Evolutionary conservation across 2,797 vertebrate species (phyloP), one percentile per base, ranked within the genome.

Genomic region (Periparus ater): DNA sequence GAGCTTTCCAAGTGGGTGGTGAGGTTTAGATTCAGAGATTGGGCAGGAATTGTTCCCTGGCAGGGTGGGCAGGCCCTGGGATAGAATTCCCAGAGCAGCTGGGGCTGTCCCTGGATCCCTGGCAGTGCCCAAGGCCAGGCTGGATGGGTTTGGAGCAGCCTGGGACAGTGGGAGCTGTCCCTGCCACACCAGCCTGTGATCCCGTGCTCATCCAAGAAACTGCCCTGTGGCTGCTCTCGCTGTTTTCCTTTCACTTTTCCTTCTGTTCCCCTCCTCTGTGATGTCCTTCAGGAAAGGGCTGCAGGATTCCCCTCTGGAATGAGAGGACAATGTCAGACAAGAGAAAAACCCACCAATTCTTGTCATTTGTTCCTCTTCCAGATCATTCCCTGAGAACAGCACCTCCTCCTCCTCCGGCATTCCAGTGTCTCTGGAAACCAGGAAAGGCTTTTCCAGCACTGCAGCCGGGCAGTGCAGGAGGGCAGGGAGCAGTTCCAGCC

Each of bases 1-100:
- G 91, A 85, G 96, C 75, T 92, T 93, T 55, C 57, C 75, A 68
- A 45, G 70, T 38, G 91, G 88, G 81, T 29, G 66, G 48, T 81
- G 95, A 44, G 26, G n/a, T 61, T 45, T 44, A 10, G 79, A 14
- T 53, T 62, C 11, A 21, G 48, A 26, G 22, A 53, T 2, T 26
- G 78, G 66, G 65, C 0, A 42, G 26, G 21, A 36, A 36, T 81
- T 44, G 12, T 2, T 50, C 18, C 11, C 42, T 57, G 29, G 3
- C 5, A 40, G 76, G 51, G 22, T 14, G n/a, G 17, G 32, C 4
- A 34, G 54, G 20, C 9, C 27, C 53, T 55, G 53, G 53, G 5
- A 21, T 7, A 22, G 53, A 1, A 1, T 77, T 2, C 26, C 32
- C 48, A 63, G 60, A 65, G 74, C 6, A 67, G 53, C 63, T 68